phyloP scores from a whole-genome alignment of 2,888 invertebrate genomes.

The Caenorhabditis doughertyi region DNA sequence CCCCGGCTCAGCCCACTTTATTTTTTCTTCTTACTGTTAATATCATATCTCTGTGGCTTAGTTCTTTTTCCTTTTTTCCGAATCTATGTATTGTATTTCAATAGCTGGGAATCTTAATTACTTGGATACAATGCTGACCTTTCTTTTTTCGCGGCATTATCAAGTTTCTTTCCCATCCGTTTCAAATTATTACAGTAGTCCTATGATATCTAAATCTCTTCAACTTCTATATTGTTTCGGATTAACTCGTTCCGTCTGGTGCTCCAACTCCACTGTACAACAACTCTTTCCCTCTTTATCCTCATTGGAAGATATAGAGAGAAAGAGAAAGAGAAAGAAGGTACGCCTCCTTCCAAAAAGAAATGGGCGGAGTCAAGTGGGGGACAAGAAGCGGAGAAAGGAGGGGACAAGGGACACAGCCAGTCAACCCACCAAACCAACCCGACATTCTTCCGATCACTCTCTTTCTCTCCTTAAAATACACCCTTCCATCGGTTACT shows the following conservation, averaged over 20 bases:
- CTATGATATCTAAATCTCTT: constrained; percentile 17
- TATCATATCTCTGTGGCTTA: too few species aligned
- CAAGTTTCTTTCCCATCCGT: constrained; percentile 6
- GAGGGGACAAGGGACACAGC: constrained; percentile 10
- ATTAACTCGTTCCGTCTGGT: constrained; percentile 11
- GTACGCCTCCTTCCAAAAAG: constrained; percentile 40
- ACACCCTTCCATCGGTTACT: constrained; percentile 1
- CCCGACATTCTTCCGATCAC: constrained; percentile 30
- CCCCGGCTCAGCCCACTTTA: constrained; percentile 79
- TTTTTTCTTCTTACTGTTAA: too few species aligned
- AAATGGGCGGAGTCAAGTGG: constrained; percentile 35
- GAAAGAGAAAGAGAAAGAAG: constrained; percentile 18
- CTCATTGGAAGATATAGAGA: background rate
- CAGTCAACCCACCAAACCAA: constrained; percentile 27
- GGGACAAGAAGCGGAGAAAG: constrained; percentile 1
- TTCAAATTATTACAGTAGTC: constrained; percentile 47
- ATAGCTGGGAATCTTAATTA: background rate
- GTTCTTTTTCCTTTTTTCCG: background rate
- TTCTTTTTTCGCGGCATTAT: constrained; percentile 5
- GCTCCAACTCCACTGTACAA: constrained; percentile 41
- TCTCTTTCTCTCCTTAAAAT: constrained; percentile 23
- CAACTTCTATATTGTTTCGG: constrained; percentile 14
- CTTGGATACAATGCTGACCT: constrained; percentile 1
- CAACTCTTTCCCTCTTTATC: constrained; percentile 20
- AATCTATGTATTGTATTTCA: background rate